Base-by-base conservation (phyloP, 2,888 invertebrate species). In the Drosophila atripex region DNA sequence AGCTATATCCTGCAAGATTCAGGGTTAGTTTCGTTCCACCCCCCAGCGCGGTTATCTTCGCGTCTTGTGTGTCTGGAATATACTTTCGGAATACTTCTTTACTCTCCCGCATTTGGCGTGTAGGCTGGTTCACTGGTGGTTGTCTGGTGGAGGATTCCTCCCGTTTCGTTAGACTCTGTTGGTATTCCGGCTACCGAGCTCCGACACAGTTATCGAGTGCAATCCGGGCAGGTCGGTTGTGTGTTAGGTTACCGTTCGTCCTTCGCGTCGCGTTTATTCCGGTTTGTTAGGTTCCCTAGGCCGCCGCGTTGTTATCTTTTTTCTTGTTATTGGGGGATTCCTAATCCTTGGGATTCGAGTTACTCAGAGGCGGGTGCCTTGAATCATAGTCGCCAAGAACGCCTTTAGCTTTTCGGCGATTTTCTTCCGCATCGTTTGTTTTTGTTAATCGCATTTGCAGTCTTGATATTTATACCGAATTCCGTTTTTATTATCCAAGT, bases 151-250 rank as follows among this genome's bases (percentile, higher is more conserved):
- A 39, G 46, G 53, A 21, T 43, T 59, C 75, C 11, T 47, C 21
- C 30, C 14, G 8, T 30, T 5, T 25, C 45, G 28, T 41, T 30
- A 43, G 77, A 77, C 76, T 85, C 86, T 76, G 61, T 73, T 71
- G 77, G 79, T 74, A 77, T 76, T 82, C 80, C 80, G 72, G 76
- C 65, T 83, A 77, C 75, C 74, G 74, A 54, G 75, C 75, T 68
- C 70, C 90, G 90, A 90, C 89, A 91, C 89, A 90, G 91, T 90
- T 90, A 86, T 89, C 77, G 85, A 88, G 85, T 90, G 90, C 89
- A 90, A 89, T 91, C 84, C 90, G 86, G 80, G 85, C 87, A 88
- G 90, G 90, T 88, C 91, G 91, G 90, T 89, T 87, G 91, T 89
- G 77, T 66, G 14, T 50, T 51, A 69, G 35, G 75, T 65, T 18